These are phyloP conservation scores for Rhogogaster chlorosoma DNA, from an alignment of 2,888 invertebrate species.

Conservation along the genomic window DNA sequence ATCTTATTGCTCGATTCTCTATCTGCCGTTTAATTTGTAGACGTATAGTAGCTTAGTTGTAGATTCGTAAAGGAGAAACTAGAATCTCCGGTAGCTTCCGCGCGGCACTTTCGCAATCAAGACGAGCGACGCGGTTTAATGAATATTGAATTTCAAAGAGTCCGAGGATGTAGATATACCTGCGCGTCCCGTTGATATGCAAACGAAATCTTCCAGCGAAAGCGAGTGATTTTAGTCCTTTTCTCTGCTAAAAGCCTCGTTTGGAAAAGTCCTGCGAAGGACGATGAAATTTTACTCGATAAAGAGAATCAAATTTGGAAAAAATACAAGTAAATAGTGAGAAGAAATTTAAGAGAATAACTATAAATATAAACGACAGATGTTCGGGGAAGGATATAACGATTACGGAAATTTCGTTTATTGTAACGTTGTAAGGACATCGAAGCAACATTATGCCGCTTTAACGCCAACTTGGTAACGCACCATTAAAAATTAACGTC, in stretches of 20 bases:
- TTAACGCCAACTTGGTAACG: neutral
- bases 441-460: constrained; percentile 9
- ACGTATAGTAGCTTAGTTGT: constrained; percentile 55
- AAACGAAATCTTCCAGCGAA: constrained; percentile 33
- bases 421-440: constrained; percentile 17
- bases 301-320: neutral
- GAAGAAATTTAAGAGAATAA: neutral
- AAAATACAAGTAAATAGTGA: neutral
- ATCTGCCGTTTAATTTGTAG: neutral
- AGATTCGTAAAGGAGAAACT: constrained; percentile 59
- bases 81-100: constrained; percentile 39
- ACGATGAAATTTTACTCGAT: neutral
- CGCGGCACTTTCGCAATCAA: constrained; percentile 62
- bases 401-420: neutral
- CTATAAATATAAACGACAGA: neutral
- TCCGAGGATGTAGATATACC: constrained; percentile 42
- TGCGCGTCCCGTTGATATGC: constrained; percentile 45
- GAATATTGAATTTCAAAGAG: constrained; percentile 67
- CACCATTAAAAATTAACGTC: constrained; percentile 47
- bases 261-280: neutral
- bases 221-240: constrained; percentile 4
- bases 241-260: constrained; percentile 31
- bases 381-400: neutral
- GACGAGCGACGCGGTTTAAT: constrained; percentile 60
- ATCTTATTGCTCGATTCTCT: neutral